Base-by-base conservation (phyloP, 2,797 vertebrate species). In the Platyrinchus mystaceus region DNA sequence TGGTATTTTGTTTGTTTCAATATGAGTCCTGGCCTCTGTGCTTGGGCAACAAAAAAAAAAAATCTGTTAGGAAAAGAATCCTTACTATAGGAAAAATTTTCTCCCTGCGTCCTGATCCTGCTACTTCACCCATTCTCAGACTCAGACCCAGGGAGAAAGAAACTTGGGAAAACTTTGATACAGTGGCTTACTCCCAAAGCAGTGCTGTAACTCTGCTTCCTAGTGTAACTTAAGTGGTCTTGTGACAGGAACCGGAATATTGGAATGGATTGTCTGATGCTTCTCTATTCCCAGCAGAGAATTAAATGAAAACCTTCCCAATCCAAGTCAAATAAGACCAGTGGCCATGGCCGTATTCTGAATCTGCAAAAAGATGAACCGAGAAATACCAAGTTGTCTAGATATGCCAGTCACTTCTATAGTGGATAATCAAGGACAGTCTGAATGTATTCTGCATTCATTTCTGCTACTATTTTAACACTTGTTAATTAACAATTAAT, bases 401-500 rank as follows among this genome's bases (percentile, higher is more conserved):
- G 9, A 36, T 79, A 37, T 23, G 12, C 16, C n/a, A 56, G 30
- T 41, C 68, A 69, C 10, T 53, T 67, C 32, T 8, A 17, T 88
- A 71, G 13, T 39, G 7, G 15, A 73, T 73, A 84, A 34, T 19
- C 10, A 59, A 73, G 17, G 39, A 77, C 89, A 50, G 3, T 58
- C 71, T 93, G 66, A 79, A 87, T 49, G 21, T 58, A 83, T 94
- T 93, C 75, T 59, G 49, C 39, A 71, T 90, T 87, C 16, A 80
- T 87, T 89, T 89, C 36, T 92, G 75, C 20, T 91, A 75, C 62
- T 60, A 68, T 89, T 92, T 94, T 76, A 93, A 91, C 27, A 36
- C 71, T 89, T 89, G 20, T 62, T 94, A 95, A 96, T 96, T 94
- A 95, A 95, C 71, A 96, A 94, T 96, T 91, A 89, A 93, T 94